Evolutionary conservation across 2,888 invertebrate genomes (phyloP).

Genomic region (Aradus depressus): DNA sequence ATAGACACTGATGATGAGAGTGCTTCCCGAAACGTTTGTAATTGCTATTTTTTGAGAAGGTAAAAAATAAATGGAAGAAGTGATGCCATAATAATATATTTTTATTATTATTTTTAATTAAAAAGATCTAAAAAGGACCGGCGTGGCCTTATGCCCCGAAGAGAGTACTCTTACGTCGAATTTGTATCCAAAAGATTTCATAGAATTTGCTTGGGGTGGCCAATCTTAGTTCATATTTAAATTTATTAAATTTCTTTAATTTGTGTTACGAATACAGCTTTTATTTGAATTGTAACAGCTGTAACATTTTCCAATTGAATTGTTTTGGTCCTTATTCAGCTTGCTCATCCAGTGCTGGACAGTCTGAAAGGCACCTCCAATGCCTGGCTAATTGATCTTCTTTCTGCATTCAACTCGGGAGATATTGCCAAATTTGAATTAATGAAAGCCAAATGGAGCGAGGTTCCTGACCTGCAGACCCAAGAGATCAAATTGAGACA

Average conservation of each 20-base stretch:
- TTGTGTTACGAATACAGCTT: background rate
- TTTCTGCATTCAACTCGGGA: constrained; percentile 77
- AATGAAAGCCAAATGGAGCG: constrained; percentile 62
- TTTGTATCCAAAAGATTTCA: too few relatives aligned
- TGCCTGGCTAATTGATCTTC: constrained; percentile 76
- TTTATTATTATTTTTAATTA: too few relatives aligned
- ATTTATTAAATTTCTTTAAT: constrained; percentile 10
- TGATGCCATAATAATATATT: too few relatives aligned
- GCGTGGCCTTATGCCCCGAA: too few relatives aligned
- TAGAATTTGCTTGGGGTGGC: too few relatives aligned
- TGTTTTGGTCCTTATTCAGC: constrained; percentile 42
- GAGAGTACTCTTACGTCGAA: too few relatives aligned
- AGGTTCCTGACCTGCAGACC: constrained; percentile 70
- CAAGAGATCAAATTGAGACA: constrained; percentile 72
- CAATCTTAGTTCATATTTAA: background rate
- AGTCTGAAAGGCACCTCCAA: constrained; percentile 68
- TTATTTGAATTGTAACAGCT: background rate
- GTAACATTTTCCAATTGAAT: background rate
- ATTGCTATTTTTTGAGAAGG: too few relatives aligned
- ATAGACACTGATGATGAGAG: too few relatives aligned
- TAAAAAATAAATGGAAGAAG: too few relatives aligned
- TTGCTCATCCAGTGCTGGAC: constrained; percentile 88
- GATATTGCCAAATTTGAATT: constrained; percentile 64
- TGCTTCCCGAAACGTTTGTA: too few relatives aligned
- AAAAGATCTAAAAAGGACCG: too few relatives aligned